Conservation (phyloP, 1,140 invertebrate species). For the Varroa destructor region DNA sequence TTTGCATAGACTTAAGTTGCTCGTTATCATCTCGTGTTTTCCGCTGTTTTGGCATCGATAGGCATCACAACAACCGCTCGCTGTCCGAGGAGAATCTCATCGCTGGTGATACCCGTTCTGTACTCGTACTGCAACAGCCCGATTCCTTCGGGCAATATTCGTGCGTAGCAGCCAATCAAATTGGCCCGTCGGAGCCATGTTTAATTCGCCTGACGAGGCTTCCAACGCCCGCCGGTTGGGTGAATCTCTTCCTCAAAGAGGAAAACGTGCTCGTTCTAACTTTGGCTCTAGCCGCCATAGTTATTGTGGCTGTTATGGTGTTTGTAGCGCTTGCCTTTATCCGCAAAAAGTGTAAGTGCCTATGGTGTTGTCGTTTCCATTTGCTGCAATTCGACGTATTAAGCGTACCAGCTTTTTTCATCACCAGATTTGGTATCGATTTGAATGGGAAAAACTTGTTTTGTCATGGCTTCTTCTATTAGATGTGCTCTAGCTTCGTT, state of each 20-base stretch:
- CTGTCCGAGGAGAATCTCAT: slow-evolving; percentile 26
- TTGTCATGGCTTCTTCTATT: too few relatives aligned
- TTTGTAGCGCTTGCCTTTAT: slow-evolving; percentile 33
- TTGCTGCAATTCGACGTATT: too few relatives aligned
- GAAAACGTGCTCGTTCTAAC: slow-evolving; percentile 37
- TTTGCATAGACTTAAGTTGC: too few relatives aligned
- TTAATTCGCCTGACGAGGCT: slow-evolving; percentile 31
- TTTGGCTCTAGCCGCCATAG: slow-evolving; percentile 33
- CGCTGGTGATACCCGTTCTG: slow-evolving; percentile 23
- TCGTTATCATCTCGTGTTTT: too few relatives aligned
- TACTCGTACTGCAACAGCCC: slow-evolving; percentile 21
- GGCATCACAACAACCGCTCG: slow-evolving; percentile 23
- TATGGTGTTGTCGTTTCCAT: too few relatives aligned
- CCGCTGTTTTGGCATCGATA: neutral
- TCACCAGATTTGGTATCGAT: too few relatives aligned
- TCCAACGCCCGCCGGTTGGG: slow-evolving; percentile 35
- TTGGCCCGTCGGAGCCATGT: slow-evolving; percentile 36
- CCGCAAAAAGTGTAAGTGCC: slow-evolving; percentile 20
- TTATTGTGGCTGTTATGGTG: slow-evolving; percentile 33
- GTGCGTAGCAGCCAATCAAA: slow-evolving; percentile 35
- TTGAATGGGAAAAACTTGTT: too few relatives aligned
- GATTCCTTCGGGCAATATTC: slow-evolving; percentile 33
- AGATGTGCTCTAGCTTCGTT: too few relatives aligned
- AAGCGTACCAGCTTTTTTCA: too few relatives aligned
- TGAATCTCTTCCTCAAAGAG: slow-evolving; percentile 33